Evolutionary conservation across 2,797 vertebrate species (phyloP), one percentile per base, ranked within the genome.

Genomic region (Antrozous pallidus): DNA sequence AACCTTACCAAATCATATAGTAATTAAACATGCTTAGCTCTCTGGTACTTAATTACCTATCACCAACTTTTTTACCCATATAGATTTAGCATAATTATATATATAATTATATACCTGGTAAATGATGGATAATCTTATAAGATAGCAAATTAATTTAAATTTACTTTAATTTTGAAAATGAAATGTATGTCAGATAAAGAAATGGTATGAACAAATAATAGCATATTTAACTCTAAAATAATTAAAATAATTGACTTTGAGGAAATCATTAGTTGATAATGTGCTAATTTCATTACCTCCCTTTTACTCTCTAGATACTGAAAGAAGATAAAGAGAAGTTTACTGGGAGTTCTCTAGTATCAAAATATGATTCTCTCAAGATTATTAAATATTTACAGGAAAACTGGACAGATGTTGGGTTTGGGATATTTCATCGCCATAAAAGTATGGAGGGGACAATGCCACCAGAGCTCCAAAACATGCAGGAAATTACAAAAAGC

Each of bases 361-460:
- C 90, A 38, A 97, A 96, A 96, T 97, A 97, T 22, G 98, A 99
- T 96, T 97, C 97, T 45, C 97, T 99, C 63, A 87, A 61, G 8
- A 95, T 95, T 31, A 95, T 98, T 51, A 90, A 61, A 49, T 54
- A 58, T 8, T 96, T 98, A 42, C 98, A 98, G 96, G 98, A 98
- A 42, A 96, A 40, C 58, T 99, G 99, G 98, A 69, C 83, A 24
- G 97, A 98, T n/a, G 88, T 98, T 83, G 98, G 98, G 63, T 92
- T 98, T 51, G 97, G 88, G 38, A 93, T 99, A 58, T 98, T 98
- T 79, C 95, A 93, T 73, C 98, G 98, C 91, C 99, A 99, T 95
- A 95, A 54, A 42, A 97, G 79, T 90, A 80, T 98, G 6, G 93
- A 98, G 11, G 98, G 98, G 38, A 93, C 91, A 3, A 74, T 97